Evolutionary conservation across 2,888 invertebrate genomes (phyloP).

Genomic region (Aphidoletes aphidimyza): DNA sequence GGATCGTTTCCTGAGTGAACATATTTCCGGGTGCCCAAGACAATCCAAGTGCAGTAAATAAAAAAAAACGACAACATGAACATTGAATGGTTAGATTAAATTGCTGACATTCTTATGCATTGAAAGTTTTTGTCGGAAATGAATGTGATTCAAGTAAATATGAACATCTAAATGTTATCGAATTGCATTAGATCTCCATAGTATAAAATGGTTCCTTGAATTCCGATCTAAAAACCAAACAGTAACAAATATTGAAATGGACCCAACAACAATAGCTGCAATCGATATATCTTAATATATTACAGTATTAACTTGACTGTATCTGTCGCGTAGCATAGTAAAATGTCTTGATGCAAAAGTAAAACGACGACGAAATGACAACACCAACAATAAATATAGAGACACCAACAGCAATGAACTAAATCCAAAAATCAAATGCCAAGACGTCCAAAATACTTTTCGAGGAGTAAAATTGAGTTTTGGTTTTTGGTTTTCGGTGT

Average conservation of each 20-base stretch:
- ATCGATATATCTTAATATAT: constrained; percentile 15
- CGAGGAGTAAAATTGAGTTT: not conserved
- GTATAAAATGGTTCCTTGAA: too few species aligned
- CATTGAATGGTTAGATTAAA: not conserved
- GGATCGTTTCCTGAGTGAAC: too few species aligned
- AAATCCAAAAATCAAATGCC: constrained; percentile 11
- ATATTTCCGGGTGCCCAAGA: not conserved
- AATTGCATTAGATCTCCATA: too few species aligned
- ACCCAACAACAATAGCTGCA: not conserved
- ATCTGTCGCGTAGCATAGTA: too few species aligned
- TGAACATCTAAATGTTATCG: too few species aligned
- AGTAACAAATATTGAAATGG: not conserved
- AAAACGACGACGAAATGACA: too few species aligned
- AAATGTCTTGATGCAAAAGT: too few species aligned
- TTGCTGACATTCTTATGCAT: too few species aligned
- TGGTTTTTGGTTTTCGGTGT: not conserved
- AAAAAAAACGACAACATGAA: not conserved
- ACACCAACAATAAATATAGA: not conserved
- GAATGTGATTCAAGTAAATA: too few species aligned
- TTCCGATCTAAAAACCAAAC: not conserved
- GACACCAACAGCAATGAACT: not conserved
- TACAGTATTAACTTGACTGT: not conserved
- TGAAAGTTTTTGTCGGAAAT: too few species aligned
- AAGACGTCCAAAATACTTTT: not conserved
- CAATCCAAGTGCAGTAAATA: not conserved